Conservation (phyloP, 2,113 vertebrate genomes). For the Dromas ardeola region DNA sequence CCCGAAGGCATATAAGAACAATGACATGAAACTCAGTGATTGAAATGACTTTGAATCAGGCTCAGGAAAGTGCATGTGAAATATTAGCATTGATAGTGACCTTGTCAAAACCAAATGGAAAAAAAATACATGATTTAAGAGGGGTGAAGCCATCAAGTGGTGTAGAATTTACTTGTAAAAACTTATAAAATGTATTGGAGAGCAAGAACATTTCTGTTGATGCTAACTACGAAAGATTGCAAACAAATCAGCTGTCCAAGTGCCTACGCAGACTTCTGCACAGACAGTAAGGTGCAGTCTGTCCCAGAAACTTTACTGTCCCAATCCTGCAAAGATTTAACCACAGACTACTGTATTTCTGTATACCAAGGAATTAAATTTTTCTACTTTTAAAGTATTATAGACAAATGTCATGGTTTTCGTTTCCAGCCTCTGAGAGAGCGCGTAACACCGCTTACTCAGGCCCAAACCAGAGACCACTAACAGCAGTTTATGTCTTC, state of each 20-base stretch:
- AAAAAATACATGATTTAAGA: not conserved
- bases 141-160: not conserved
- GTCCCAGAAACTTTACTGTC: not conserved
- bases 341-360: not conserved
- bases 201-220: not conserved
- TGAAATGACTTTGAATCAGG: not conserved
- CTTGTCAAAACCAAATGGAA: not conserved
- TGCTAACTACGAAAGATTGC: not conserved
- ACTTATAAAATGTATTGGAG: not conserved
- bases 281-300: not conserved
- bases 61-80: not conserved
- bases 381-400: not conserved
- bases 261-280: not conserved
- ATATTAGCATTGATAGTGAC: not conserved
- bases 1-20: not conserved
- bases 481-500: not conserved
- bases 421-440: not conserved
- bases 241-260: not conserved
- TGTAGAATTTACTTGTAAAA: not conserved
- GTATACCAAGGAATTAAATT: not conserved
- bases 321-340: not conserved
- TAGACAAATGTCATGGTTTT: not conserved
- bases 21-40: not conserved
- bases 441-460: not conserved
- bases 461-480: not conserved